A percentile compares a stretch with the other conserved stretches of the same genome.
Evolutionary conservation across 2,113 vertebrate species (phyloP).

Genomic region (Ptilorrhoa leucosticta): DNA sequence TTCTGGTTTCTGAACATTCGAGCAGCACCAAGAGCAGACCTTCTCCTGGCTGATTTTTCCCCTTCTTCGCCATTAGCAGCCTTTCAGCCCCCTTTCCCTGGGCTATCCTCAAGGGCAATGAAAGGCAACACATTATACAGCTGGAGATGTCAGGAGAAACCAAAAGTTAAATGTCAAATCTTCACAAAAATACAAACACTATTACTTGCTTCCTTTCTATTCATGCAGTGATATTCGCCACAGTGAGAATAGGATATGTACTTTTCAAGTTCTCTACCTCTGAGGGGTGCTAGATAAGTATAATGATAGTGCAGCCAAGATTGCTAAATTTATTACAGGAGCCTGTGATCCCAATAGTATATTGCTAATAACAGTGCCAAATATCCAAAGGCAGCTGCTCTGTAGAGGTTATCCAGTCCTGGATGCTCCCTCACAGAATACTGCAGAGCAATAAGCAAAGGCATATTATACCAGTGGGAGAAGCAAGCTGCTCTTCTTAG

Average conservation of each 20-base stretch:
- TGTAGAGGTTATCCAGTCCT: slow-evolving; percentile 56
- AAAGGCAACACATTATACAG: not conserved
- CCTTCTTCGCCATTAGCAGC: not conserved
- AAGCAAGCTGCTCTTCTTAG: slow-evolving; percentile 50
- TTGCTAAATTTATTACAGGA: slow-evolving; percentile 57
- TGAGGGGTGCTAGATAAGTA: slow-evolving; percentile 33
- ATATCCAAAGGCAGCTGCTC: slow-evolving; percentile 58
- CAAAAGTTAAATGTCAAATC: not conserved
- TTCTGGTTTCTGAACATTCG: not conserved
- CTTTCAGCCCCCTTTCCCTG: not conserved
- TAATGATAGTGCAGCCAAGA: slow-evolving; percentile 36
- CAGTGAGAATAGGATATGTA: not conserved
- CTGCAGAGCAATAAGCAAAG: slow-evolving; percentile 50
- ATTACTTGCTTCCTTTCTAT: not conserved
- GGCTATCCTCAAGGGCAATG: not conserved
- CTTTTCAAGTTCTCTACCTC: slow-evolving; percentile 30
- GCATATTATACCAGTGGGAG: slow-evolving; percentile 42
- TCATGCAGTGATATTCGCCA: not conserved
- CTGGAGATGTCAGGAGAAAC: not conserved
- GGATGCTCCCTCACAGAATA: not conserved
- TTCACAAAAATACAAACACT: not conserved
- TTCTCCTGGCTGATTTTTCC: not conserved
- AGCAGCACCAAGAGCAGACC: not conserved
- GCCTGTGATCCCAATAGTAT: slow-evolving; percentile 55
- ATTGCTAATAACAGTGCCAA: slow-evolving; percentile 62